Evolutionary conservation across 2,113 vertebrate genomes (phyloP).

Genomic region (Cheirogaleus medius): DNA sequence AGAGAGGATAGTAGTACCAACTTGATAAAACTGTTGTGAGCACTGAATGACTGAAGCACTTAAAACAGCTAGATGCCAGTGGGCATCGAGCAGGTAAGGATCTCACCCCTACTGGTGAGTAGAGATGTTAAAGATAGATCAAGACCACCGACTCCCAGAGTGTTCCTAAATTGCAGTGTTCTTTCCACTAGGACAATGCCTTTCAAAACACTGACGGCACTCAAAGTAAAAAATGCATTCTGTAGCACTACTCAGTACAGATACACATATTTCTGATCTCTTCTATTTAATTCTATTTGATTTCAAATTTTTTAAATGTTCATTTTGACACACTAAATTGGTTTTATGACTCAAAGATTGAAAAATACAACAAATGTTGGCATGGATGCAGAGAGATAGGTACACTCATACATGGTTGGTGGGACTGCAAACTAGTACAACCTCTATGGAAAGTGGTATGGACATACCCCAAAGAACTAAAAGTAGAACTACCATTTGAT

Average conservation of each 20-base stretch:
- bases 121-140: constrained; percentile 13
- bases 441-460: too few relatives aligned
- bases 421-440: too few relatives aligned
- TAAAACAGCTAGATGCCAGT: too few relatives aligned
- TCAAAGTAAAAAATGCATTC: not conserved
- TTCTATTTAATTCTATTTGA: not conserved
- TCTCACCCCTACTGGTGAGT: not conserved
- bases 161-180: not conserved
- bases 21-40: too few relatives aligned
- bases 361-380: not conserved
- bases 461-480: too few relatives aligned
- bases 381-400: too few relatives aligned
- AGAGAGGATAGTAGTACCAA: too few relatives aligned
- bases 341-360: not conserved
- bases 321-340: constrained; percentile 18
- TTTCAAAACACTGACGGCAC: not conserved
- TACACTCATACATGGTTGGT: too few relatives aligned
- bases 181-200: not conserved
- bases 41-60: too few relatives aligned
- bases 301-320: not conserved
- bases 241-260: not conserved
- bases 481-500: too few relatives aligned
- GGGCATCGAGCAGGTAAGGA: not conserved
- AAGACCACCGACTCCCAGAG: not conserved
- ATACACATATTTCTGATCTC: not conserved